A percentile compares a stretch with the other conserved stretches of the same genome.
Evolutionary conservation across 2,888 invertebrate genomes (phyloP).

Genomic region (Cyaniris semiargus): DNA sequence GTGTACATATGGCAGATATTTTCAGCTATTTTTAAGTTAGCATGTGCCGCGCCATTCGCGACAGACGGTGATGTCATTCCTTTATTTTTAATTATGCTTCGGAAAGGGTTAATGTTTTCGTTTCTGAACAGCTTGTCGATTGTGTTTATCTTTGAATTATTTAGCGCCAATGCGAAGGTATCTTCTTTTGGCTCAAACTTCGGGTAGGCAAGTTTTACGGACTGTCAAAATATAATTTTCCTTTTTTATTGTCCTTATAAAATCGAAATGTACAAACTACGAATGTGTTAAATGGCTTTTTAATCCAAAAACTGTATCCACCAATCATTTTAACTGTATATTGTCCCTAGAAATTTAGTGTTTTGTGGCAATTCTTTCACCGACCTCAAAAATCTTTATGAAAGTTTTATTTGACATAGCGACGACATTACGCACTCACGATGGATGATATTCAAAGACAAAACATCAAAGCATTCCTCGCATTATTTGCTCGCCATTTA

Average conservation of each 20-base stretch:
- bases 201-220: neutral
- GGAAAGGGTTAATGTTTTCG: conserved; percentile 64
- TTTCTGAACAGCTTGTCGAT: conserved; percentile 38
- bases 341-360: too few species aligned
- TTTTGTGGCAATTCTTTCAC: too few species aligned
- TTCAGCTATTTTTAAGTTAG: conserved; percentile 71
- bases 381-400: too few species aligned
- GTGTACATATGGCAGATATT: conserved; percentile 70
- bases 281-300: too few species aligned
- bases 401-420: neutral
- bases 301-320: too few species aligned
- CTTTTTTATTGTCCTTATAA: too few species aligned
- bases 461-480: conserved; percentile 20
- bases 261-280: too few species aligned
- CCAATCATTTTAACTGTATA: too few species aligned
- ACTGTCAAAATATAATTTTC: neutral
- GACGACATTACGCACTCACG: neutral
- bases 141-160: neutral
- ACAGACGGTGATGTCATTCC: conserved; percentile 75
- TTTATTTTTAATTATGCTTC: conserved; percentile 63
- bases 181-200: neutral
- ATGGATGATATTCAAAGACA: neutral
- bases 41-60: conserved; percentile 71
- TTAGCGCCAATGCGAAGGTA: neutral
- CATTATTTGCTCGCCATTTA: conserved; percentile 12